Conservation (phyloP, 64 coral and sea anemone species). For the Stichodactyla mertensii region DNA sequence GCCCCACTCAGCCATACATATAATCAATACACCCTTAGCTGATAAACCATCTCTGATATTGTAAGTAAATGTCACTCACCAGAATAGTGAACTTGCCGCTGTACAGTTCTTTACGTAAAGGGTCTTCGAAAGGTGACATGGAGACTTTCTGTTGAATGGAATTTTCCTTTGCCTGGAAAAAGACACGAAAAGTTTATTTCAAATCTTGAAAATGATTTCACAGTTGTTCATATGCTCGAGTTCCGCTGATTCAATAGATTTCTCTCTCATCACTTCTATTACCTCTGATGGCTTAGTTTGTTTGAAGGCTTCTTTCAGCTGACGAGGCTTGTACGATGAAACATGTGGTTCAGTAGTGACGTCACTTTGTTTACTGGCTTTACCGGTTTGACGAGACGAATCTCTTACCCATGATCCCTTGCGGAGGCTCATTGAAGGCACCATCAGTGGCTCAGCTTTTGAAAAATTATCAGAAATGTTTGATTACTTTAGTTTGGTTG, state of each 20-base stretch:
- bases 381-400: background rate
- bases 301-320: slow-evolving; percentile 1
- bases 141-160: background rate
- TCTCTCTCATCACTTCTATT: background rate
- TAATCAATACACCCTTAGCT: too few relatives aligned
- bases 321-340: background rate
- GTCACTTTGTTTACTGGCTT: background rate
- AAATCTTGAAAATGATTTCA: too few relatives aligned
- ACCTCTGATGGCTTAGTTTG: background rate
- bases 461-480: background rate
- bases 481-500: too few relatives aligned
- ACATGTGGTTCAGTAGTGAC: background rate
- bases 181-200: background rate
- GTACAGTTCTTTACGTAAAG: slow-evolving; percentile 43
- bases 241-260: too few relatives aligned
- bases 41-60: too few relatives aligned
- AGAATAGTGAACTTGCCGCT: slow-evolving; percentile 47
- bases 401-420: background rate
- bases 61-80: slow-evolving; percentile 6
- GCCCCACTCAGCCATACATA: too few relatives aligned
- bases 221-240: too few relatives aligned
- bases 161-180: background rate
- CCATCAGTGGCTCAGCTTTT: background rate
- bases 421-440: background rate
- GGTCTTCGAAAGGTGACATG: slow-evolving; percentile 42